Conservation (phyloP, 2,888 invertebrate species). For the Girardia tigrina region DNA sequence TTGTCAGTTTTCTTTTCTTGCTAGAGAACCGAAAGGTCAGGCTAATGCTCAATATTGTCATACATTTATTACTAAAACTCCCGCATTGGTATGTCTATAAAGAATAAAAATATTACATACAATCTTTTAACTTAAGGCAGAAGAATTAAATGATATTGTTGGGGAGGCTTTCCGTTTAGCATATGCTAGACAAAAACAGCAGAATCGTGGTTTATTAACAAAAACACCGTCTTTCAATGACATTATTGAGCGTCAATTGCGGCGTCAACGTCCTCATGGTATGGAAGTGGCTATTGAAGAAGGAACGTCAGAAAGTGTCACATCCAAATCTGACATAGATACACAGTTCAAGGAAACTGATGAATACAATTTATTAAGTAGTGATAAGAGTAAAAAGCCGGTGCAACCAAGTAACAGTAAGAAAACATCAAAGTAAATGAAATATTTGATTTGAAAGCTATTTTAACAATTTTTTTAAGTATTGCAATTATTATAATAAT, state of each 20-base stretch:
- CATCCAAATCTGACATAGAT: not conserved
- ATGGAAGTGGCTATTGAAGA: constrained; percentile 4
- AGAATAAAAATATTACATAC: not conserved
- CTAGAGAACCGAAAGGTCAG: constrained; percentile 60
- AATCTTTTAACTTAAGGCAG: constrained; percentile 61
- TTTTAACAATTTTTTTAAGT: no score
- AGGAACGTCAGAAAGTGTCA: not conserved
- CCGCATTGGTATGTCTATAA: constrained; percentile 59
- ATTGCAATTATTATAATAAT: no score
- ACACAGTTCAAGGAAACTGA: not conserved
- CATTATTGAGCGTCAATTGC: constrained; percentile 32
- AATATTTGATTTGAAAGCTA: no score
- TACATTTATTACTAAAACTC: constrained; percentile 63
- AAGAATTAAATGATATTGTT: constrained; percentile 69
- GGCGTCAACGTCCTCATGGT: constrained; percentile 16
- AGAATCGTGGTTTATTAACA: not conserved
- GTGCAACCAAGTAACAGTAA: not conserved
- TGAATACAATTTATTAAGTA: not conserved
- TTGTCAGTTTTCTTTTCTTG: constrained; percentile 67
- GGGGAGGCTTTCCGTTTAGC: constrained; percentile 83
- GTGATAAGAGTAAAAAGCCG: constrained; percentile 3
- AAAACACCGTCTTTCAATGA: constrained; percentile 47
- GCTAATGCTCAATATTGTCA: constrained; percentile 65
- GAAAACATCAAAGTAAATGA: not conserved
- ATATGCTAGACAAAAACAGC: constrained; percentile 57